A percentile compares a stretch with the other conserved stretches of the same genome.
These are phyloP conservation scores for Melanostoma scalare DNA, from an alignment of 2,888 invertebrate species.

Conservation along the genomic window DNA sequence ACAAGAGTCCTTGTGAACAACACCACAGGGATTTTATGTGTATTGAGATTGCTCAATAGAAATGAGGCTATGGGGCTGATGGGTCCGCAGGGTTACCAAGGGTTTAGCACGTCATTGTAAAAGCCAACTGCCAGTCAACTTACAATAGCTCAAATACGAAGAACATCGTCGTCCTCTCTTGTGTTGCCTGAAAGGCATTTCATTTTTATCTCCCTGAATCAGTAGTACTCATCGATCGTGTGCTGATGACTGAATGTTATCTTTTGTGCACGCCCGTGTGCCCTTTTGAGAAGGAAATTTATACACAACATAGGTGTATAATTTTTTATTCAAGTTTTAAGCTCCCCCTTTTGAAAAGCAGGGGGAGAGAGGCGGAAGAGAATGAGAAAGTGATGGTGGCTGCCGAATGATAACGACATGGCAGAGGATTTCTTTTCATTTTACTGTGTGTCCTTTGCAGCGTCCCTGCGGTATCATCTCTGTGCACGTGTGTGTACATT, in stretches of 20 bases:
- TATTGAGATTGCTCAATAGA: not conserved
- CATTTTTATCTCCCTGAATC: constrained; percentile 59
- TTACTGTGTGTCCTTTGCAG: too few relatives aligned
- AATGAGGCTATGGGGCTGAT: not conserved
- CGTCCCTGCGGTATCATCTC: not conserved
- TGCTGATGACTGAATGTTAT: constrained; percentile 37
- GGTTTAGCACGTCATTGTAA: constrained; percentile 25
- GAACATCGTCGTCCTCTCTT: too few relatives aligned
- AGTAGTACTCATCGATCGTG: constrained; percentile 55
- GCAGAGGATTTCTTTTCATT: too few relatives aligned
- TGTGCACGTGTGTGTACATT: not conserved
- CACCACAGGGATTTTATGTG: constrained; percentile 13
- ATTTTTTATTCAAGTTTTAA: not conserved
- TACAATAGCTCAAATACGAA: constrained; percentile 12
- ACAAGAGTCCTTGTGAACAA: constrained; percentile 44
- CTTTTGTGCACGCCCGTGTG: not conserved
- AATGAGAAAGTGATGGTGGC: too few relatives aligned
- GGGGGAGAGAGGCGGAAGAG: too few relatives aligned
- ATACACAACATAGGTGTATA: not conserved
- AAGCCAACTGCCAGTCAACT: constrained; percentile 39
- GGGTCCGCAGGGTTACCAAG: not conserved
- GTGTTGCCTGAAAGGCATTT: constrained; percentile 46
- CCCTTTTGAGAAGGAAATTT: constrained; percentile 3
- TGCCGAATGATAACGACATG: too few relatives aligned
- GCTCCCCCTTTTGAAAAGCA: too few relatives aligned